Conservation (phyloP, 2,113 vertebrate genomes). For the Cephalophus harveyi region DNA sequence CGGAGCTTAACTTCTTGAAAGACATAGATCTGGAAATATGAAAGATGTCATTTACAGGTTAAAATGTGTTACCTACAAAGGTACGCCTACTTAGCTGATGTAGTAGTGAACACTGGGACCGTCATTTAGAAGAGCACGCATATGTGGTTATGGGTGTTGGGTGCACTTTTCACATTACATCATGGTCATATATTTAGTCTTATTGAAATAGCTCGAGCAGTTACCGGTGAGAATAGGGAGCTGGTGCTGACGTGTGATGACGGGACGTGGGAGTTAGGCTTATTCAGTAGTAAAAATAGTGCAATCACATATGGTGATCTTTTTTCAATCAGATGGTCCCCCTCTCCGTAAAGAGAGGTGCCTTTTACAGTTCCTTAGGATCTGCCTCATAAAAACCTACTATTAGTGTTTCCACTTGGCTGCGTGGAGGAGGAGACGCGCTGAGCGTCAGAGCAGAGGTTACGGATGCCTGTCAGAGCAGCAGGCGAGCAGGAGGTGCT, state of each 20-base stretch:
- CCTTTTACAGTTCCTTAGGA: slow-evolving; percentile 45
- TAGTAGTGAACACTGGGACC: neutral
- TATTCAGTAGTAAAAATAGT: slow-evolving; percentile 52
- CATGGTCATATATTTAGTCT: slow-evolving; percentile 21
- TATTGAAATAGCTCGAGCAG: neutral
- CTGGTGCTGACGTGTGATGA: neutral
- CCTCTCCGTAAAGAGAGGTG: slow-evolving; percentile 42
- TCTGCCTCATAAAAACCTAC: slow-evolving; percentile 6
- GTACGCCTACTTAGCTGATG: neutral
- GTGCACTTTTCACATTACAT: neutral
- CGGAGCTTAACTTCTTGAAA: neutral
- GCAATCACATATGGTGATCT: slow-evolving; percentile 23
- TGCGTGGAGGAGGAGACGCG: neutral
- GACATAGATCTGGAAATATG: neutral
- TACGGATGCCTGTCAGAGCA: neutral
- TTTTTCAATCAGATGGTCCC: slow-evolving; percentile 40
- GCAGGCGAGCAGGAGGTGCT: neutral
- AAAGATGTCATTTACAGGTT: neutral
- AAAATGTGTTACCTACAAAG: neutral
- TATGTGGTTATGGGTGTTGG: neutral
- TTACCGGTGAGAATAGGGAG: neutral
- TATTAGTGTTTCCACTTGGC: neutral
- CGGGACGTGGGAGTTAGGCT: slow-evolving; percentile 28
- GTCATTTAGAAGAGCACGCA: neutral
- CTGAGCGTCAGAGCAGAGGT: neutral